Percentiles rank a stretch among this genome's conserved stretches.
Evolutionary conservation across 2,797 vertebrate species (phyloP).

Genomic region (Fratercula arctica): DNA sequence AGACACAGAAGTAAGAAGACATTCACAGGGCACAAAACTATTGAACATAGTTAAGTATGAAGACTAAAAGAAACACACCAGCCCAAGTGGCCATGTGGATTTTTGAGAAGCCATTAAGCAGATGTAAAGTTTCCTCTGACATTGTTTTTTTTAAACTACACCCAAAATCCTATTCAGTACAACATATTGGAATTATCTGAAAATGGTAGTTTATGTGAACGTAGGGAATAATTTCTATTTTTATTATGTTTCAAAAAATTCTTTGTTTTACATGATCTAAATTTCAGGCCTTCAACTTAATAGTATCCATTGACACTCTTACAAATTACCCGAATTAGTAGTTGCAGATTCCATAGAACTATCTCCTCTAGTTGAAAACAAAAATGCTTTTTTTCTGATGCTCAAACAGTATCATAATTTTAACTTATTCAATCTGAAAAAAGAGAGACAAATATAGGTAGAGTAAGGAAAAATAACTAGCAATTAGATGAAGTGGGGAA

Average conservation of each 20-base stretch:
- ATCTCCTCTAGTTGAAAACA: neutral
- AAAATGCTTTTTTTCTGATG: neutral
- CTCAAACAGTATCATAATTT: neutral
- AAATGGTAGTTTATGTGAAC: neutral
- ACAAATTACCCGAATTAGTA: neutral
- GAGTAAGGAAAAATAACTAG: neutral
- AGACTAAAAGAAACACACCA: neutral
- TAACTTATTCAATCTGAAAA: neutral
- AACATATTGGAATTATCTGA: neutral
- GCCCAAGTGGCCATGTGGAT: neutral
- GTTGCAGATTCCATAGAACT: neutral
- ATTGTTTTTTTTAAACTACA: neutral
- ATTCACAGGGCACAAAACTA: neutral
- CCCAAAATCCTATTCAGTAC: neutral
- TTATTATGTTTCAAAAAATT: neutral
- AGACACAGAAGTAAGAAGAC: neutral
- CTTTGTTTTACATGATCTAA: neutral
- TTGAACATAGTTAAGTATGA: neutral
- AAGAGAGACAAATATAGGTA: neutral
- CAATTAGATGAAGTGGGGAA: neutral
- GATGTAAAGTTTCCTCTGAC: neutral
- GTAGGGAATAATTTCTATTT: neutral
- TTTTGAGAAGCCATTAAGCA: neutral
- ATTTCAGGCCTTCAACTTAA: neutral
- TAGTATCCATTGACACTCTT: neutral